Base-by-base conservation (phyloP, 2,888 invertebrate genomes). In the Eupithecia inturbata region DNA sequence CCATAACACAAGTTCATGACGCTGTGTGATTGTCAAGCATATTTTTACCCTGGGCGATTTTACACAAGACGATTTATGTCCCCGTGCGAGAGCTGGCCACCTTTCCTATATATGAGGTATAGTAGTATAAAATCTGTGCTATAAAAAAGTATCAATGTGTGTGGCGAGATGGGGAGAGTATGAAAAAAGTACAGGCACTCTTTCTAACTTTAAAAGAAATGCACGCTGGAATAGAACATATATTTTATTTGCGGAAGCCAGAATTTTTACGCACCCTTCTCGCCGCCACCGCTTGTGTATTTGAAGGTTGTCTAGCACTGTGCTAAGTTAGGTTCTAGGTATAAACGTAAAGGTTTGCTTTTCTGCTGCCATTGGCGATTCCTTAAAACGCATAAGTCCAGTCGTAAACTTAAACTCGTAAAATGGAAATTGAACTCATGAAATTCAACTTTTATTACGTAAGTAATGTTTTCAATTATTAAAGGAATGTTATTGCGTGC, bases 341-440 rank as follows among this genome's bases (percentile, higher is more conserved):
- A 19, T 45, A 16, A 26, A 12, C 22, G 26, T 53, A 22, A 10
- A 22, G 22, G 26, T 26, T 12, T 57, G 22, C 14, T 60, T 64
- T 28, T 39, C 53, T 53, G 28, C n/a, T 63, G 9, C 63, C 22
- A 57, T 12, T 33, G 53, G 62, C 60, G 60, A 62, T 62, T 31
- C 62, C 31, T 28, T 31, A 41, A 66, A 69, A 66, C 36, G 26
- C 64, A 28, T 26, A 68, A 49, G 39, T 64, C 39, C 49, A 66
- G 26, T 71, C 74, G 64, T 67, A 67, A 68, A 75, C 31, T 12
- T 14, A 67, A 67, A 22, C 49, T 70, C 67, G 68, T 71, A 68
- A 71, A 74, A 63, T 41, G 16, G 36, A 71, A 62, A 71, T 64
- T 67, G 69, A 73, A 73, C 45, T 66, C 66, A 70, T 70, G 67